Conservation (phyloP, 2,888 invertebrate genomes). For the Dysmachus trigonus region DNA sequence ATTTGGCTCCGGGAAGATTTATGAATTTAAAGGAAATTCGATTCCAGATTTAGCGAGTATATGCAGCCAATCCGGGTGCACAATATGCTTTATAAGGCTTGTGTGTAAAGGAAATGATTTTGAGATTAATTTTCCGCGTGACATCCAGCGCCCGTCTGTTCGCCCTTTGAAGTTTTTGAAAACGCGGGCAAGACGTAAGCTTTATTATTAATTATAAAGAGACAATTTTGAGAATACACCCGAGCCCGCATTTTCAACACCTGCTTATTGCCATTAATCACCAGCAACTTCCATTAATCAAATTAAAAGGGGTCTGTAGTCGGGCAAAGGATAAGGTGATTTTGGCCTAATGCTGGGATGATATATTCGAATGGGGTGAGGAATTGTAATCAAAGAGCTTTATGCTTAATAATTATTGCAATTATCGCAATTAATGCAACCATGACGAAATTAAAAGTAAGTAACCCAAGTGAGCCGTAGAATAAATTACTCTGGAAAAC, state of each 20-base stretch:
- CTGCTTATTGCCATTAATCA: neutral
- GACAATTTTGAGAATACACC: neutral
- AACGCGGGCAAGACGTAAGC: neutral
- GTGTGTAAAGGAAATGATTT: neutral
- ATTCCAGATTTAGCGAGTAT: neutral
- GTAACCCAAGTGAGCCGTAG: too few relatives aligned
- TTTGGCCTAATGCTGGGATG: neutral
- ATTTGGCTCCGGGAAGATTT: conserved; percentile 13
- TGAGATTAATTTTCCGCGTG: neutral
- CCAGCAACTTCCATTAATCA: neutral
- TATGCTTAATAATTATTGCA: neutral
- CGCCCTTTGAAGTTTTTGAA: neutral
- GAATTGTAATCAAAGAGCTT: neutral
- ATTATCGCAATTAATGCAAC: neutral
- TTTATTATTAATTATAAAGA: neutral
- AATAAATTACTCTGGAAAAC: too few relatives aligned
- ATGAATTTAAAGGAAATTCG: conserved; percentile 25
- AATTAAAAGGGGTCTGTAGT: neutral
- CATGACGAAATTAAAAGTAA: too few relatives aligned
- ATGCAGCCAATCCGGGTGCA: neutral
- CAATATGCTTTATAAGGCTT: neutral
- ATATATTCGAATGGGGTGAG: neutral
- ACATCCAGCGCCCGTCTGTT: neutral
- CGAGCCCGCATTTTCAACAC: neutral
- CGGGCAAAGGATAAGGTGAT: neutral